Base-by-base conservation (phyloP, 1,140 invertebrate species). In the Drosophila repletoides region DNA sequence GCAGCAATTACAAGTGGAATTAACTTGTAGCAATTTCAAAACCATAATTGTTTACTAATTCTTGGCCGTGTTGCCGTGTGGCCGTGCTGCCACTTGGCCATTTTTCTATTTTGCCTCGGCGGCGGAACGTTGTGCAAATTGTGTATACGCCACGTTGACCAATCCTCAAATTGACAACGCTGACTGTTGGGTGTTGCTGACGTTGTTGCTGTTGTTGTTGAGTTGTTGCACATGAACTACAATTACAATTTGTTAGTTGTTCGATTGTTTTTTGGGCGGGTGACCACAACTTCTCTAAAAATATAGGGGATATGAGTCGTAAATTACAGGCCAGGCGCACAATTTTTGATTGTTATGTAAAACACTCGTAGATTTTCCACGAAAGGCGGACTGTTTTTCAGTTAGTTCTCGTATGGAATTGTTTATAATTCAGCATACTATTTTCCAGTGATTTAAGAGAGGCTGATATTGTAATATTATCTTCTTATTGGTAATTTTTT, bases 31-130 rank as follows among this genome's bases (percentile, higher is more conserved):
- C 75, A 75, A 76, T 80, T 76, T 80, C 75, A 64, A 84, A 80
- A 80, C 72, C 80, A 84, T 86, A 80, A 84, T 84, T 84, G 80
- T 84, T 86, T 72, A 80, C 80, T 80, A 86, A 86, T 86, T n/a
- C 75, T 53, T 49, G 38, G 53, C 51, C n/a, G n/a, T n/a, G 58
- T 59, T 53, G 67, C 43, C 33, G 64, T 56, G 31, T 56, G 31
- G 12, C 52, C 21, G 21, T 12, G n/a, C 15, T 21, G 22, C n/a
- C 66, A 41, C 22, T 71, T 72, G 45, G 58, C 52, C 40, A 40
- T 36, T 73, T 71, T 55, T 52, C 59, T 46, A 49, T 56, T 64
- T n/a, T n/a, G n/a, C n/a, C n/a, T n/a, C n/a, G n/a, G n/a, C n/a
- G 34, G 51, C 58, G 49, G 49, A 49, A 64, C 51, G 60, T 79